Evolutionary conservation across 2,113 vertebrate genomes (phyloP).

Genomic region (Campylorhamphus procurvoides): DNA sequence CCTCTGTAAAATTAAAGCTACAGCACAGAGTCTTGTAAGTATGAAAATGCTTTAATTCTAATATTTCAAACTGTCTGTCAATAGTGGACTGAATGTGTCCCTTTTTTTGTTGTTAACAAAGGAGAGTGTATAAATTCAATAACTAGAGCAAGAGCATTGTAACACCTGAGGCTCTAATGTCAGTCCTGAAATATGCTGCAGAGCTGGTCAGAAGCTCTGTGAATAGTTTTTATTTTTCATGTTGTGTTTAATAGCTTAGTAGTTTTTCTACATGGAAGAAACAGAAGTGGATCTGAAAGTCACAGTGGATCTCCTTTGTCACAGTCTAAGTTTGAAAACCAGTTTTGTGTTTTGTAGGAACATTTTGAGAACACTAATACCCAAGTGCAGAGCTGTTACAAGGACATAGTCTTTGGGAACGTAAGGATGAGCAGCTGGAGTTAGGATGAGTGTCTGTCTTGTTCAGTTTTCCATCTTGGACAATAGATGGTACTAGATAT

Average conservation of each 20-base stretch:
- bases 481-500: neutral
- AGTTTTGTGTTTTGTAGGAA: neutral
- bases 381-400: neutral
- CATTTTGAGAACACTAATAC: neutral
- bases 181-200: neutral
- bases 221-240: neutral
- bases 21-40: conserved; percentile 66
- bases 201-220: neutral
- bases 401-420: neutral
- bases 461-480: neutral
- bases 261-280: neutral
- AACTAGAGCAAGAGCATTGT: neutral
- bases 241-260: neutral
- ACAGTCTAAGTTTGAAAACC: neutral
- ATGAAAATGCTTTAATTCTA: conserved; percentile 22
- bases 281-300: neutral
- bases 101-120: neutral
- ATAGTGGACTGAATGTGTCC: neutral
- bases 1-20: conserved; percentile 46
- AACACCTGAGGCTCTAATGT: neutral
- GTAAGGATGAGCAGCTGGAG: neutral
- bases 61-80: neutral
- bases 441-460: neutral
- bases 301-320: no score
- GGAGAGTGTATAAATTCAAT: neutral